These are phyloP conservation scores for Scomber colias DNA, from an alignment of 2,113 vertebrate genomes.

Conservation along the genomic window DNA sequence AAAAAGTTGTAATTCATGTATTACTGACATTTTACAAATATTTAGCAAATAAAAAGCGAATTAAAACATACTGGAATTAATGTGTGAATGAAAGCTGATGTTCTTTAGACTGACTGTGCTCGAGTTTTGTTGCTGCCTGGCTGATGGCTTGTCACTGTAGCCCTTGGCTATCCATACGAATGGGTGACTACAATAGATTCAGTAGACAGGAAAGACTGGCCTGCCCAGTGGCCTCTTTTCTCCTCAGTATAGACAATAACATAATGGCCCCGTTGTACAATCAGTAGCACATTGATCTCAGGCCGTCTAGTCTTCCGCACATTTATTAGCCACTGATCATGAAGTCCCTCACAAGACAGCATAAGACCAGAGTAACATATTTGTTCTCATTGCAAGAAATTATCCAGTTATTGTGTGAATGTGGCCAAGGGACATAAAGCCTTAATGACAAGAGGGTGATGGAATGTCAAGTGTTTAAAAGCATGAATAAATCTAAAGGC, in stretches of 20 bases:
- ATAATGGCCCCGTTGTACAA: slow-evolving; percentile 68
- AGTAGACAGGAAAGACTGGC: slow-evolving; percentile 76
- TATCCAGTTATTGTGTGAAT: slow-evolving; percentile 58
- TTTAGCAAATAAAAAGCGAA: slow-evolving; percentile 45
- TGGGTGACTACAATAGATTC: slow-evolving; percentile 71
- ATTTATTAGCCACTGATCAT: slow-evolving; percentile 71
- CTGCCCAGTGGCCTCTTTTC: slow-evolving; percentile 75
- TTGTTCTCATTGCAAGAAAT: slow-evolving; percentile 65
- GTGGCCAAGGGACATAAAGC: slow-evolving; percentile 61
- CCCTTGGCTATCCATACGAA: slow-evolving; percentile 64
- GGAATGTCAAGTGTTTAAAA: slow-evolving; percentile 75
- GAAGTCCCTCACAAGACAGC: slow-evolving; percentile 49
- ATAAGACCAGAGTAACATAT: slow-evolving; percentile 39
- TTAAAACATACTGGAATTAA: slow-evolving; percentile 36
- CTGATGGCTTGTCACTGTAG: slow-evolving; percentile 64
- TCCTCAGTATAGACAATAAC: slow-evolving; percentile 63
- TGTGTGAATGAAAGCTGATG: slow-evolving; percentile 53
- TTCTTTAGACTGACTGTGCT: slow-evolving; percentile 34
- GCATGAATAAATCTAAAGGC: slow-evolving; percentile 72
- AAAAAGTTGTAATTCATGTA: slow-evolving; percentile 38
- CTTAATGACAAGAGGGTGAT: slow-evolving; percentile 71
- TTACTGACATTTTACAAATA: slow-evolving; percentile 44
- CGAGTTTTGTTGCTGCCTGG: slow-evolving; percentile 46
- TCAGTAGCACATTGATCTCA: slow-evolving; percentile 74
- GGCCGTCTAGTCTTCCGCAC: slow-evolving; percentile 59